Conservation (phyloP, 2,797 vertebrate species). For the Neosilurus mollespiculum region DNA sequence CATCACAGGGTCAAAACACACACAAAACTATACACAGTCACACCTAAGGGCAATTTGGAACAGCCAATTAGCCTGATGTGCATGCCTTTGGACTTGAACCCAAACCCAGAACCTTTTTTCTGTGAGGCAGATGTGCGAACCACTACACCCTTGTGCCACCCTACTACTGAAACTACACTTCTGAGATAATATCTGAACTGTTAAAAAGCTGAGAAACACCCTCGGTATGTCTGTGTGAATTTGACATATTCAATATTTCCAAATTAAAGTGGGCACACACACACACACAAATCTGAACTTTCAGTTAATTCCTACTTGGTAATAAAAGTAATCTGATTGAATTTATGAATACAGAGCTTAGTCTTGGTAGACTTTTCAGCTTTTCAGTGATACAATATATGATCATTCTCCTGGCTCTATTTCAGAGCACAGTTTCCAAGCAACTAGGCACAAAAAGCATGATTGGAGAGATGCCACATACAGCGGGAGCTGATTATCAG, state of each 20-base stretch:
- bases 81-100: too few species aligned
- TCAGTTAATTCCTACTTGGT: conserved; percentile 21
- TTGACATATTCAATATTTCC: background rate
- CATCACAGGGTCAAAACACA: too few species aligned
- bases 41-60: too few species aligned
- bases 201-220: too few species aligned
- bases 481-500: conserved; percentile 46
- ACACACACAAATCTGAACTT: conserved; percentile 22
- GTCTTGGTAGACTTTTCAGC: conserved; percentile 41
- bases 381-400: conserved; percentile 40
- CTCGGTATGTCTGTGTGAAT: background rate
- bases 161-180: too few species aligned
- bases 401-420: conserved; percentile 40
- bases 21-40: too few species aligned
- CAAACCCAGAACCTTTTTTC: too few species aligned
- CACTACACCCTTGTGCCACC: too few species aligned
- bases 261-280: background rate
- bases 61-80: too few species aligned
- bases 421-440: conserved; percentile 52
- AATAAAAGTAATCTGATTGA: conserved; percentile 38
- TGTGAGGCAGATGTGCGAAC: too few species aligned
- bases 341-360: conserved; percentile 32
- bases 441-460: conserved; percentile 53
- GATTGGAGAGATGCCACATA: conserved; percentile 50
- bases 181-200: background rate